Conservation (phyloP, 2,888 invertebrate species). For the Incurvaria masculella region DNA sequence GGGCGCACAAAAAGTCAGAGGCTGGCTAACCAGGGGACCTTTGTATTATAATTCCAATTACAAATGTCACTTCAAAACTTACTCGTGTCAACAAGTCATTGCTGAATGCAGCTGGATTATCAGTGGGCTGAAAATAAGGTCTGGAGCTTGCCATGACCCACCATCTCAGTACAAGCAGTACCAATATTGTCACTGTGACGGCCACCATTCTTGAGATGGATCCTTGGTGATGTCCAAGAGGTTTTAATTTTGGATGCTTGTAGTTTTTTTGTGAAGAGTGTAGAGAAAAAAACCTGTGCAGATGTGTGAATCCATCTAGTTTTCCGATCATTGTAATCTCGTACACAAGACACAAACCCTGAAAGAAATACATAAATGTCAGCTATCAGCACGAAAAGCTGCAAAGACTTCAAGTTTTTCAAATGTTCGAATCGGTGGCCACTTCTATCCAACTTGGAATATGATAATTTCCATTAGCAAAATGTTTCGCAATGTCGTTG, state of each 20-base stretch:
- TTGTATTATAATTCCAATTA: too few relatives aligned
- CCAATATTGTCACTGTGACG: conserved; percentile 44
- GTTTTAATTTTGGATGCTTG: not conserved
- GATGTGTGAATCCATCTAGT: conserved; percentile 9
- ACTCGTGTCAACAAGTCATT: conserved; percentile 63
- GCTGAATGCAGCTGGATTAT: conserved; percentile 90
- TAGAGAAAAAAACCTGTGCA: not conserved
- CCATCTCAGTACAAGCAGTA: conserved; percentile 64
- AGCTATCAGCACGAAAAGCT: too few relatives aligned
- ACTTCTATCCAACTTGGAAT: too few relatives aligned
- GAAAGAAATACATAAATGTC: conserved; percentile 25
- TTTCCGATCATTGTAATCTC: conserved; percentile 51
- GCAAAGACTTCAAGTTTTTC: too few relatives aligned
- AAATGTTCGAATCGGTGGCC: too few relatives aligned
- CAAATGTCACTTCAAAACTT: too few relatives aligned
- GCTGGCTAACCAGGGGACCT: too few relatives aligned
- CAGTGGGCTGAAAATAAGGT: conserved; percentile 79
- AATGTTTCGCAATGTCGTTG: too few relatives aligned
- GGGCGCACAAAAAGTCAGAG: too few relatives aligned
- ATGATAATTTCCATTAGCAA: too few relatives aligned
- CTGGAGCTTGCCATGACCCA: conserved; percentile 74
- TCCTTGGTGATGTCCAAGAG: conserved; percentile 7
- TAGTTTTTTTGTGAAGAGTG: conserved; percentile 5
- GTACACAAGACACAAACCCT: conserved; percentile 65
- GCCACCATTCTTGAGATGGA: conserved; percentile 47